Evolutionary conservation across 2,888 invertebrate genomes (phyloP), one percentile per base, ranked within the genome.

Genomic region (Dryobotodes eremita): DNA sequence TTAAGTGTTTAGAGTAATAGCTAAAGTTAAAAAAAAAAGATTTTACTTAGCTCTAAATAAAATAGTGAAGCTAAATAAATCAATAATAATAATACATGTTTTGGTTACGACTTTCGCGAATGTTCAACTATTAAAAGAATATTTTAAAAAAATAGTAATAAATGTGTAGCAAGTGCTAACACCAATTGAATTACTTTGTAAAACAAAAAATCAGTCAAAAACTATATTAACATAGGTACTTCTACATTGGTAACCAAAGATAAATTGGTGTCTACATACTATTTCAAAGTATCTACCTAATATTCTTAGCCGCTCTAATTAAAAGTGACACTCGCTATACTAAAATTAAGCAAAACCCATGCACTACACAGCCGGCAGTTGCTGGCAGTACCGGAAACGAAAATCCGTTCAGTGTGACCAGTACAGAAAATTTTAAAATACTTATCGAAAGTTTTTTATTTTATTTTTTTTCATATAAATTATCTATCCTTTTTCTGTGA

Each of bases 201-300:
- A 31, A 46, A 76, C 31, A 17, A 76, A 76, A 46, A 46, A 46
- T 62, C 77, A 15, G 77, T 76, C 77, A 53, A 48, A 48, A 59
- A 15, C 31, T 6, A 42, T 42, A 46, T 48, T 48, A 23, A 69
- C 31, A 23, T 53, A 48, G 8, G 8, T 8, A 42, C 31, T 13
- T 59, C 11, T 20, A 20, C 20, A 36, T 36, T 31, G 48, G 48
- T 36, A 55, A 11, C 4, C 1, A 42, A 71, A 55, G 11, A 31
- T 46, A 73, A n/a, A 55, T 46, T 46, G 26, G 5, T 17, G 5
- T 15, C 31, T 50, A 31, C 15, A 23, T 68, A 23, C 4, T 8
- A 50, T 53, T 53, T 31, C 8, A 13, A 50, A 26, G 20, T 36
- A 62, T 20, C 62, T 62, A 11, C 2, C 10, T 65, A 71, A 31